Conservation (phyloP, 2,888 invertebrate species). For the Malthinus flaveolus region DNA sequence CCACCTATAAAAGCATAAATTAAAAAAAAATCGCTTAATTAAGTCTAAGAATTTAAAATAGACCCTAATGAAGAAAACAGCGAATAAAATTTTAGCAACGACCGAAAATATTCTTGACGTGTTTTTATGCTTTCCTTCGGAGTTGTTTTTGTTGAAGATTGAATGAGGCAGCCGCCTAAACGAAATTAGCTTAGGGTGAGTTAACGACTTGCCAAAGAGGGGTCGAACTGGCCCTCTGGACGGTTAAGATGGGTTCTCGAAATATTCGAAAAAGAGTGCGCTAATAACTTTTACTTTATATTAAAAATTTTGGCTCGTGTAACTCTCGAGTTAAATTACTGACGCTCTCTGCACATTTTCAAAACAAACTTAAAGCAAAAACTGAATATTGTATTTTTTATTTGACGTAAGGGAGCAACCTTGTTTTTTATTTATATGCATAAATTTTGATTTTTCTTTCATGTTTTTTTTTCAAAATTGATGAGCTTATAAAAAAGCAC, state of each 20-base stretch:
- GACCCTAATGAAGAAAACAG: constrained; percentile 32
- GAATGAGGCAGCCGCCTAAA: constrained; percentile 31
- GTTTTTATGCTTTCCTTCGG: constrained; percentile 37
- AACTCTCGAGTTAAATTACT: constrained; percentile 4
- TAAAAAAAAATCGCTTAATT: constrained; percentile 29
- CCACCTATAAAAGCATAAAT: constrained; percentile 12
- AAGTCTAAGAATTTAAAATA: constrained; percentile 32
- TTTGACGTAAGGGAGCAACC: neutral
- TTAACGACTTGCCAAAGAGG: constrained; percentile 33
- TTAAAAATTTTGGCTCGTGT: constrained; percentile 12
- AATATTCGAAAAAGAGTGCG: constrained; percentile 18
- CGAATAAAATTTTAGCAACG: constrained; percentile 32
- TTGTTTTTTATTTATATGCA: neutral
- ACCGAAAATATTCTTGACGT: constrained; percentile 28
- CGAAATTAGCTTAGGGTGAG: constrained; percentile 36
- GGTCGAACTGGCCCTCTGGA: constrained; percentile 17
- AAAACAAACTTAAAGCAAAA: neutral
- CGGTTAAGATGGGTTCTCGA: constrained; percentile 15
- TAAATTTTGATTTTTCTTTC: neutral
- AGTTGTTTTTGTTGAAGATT: constrained; percentile 35
- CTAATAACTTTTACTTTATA: constrained; percentile 18
- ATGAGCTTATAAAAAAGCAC: no score
- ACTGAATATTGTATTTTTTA: neutral
- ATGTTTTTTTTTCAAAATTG: neutral
- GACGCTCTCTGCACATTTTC: neutral